Evolutionary conservation across 2,888 invertebrate genomes (phyloP).

Genomic region (Trissoscelio sp.): DNA sequence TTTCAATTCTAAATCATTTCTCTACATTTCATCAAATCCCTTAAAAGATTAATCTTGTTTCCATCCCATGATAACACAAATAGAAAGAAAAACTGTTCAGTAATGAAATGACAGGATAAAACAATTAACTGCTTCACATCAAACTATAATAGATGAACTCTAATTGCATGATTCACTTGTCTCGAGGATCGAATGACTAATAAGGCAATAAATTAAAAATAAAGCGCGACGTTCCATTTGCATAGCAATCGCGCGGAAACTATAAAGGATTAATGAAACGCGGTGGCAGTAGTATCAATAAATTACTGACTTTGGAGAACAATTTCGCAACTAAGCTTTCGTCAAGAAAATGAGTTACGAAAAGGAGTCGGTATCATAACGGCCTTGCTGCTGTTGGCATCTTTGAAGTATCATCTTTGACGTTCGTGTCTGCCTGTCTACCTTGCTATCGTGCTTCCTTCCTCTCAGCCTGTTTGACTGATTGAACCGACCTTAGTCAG

Average conservation of each 20-base stretch:
- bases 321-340: constrained; percentile 60
- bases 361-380: constrained; percentile 53
- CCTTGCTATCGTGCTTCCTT: constrained; percentile 60
- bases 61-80: too few species aligned
- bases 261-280: constrained; percentile 53
- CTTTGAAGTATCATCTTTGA: constrained; percentile 70
- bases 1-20: too few species aligned
- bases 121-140: too few species aligned
- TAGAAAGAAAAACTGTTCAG: too few species aligned
- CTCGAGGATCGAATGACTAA: constrained; percentile 8
- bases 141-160: constrained; percentile 26
- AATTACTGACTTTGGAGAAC: constrained; percentile 49
- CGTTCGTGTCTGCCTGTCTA: constrained; percentile 61
- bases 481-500: constrained; percentile 62
- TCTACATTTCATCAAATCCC: too few species aligned
- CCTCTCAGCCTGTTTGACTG: constrained; percentile 63
- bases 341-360: constrained; percentile 62
- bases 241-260: constrained; percentile 36
- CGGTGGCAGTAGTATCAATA: constrained; percentile 48
- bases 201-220: constrained; percentile 44
- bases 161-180: constrained; percentile 18
- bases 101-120: too few species aligned
- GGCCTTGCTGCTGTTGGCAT: constrained; percentile 63
- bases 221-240: constrained; percentile 31
- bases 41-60: too few species aligned